Percentiles rank a stretch among this genome's conserved stretches.
phyloP scores from a whole-genome alignment of 2,888 invertebrate genomes.

The Cosmorhoe ocellata region DNA sequence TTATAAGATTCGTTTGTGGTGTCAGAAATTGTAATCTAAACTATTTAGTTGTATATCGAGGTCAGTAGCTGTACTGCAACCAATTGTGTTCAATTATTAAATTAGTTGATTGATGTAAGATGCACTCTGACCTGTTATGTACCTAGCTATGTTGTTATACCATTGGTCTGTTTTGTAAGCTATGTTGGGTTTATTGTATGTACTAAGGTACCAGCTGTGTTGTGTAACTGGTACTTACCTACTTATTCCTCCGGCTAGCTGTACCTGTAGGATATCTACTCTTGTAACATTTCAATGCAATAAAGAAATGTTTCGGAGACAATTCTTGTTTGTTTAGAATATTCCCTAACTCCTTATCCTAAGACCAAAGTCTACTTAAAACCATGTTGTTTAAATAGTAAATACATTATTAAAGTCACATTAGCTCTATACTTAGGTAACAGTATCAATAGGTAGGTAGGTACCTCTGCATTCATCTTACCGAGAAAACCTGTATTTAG shows the following conservation, averaged over 20 bases:
- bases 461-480: too few relatives aligned
- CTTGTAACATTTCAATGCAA: conserved; percentile 67
- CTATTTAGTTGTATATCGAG: conserved; percentile 12
- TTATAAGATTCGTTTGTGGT: too few relatives aligned
- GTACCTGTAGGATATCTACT: conserved; percentile 31
- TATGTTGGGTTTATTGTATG: conserved; percentile 7
- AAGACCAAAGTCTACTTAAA: conserved; percentile 1
- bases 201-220: conserved; percentile 37
- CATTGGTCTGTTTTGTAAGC: conserved; percentile 5
- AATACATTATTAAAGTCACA: neutral
- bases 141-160: conserved; percentile 2
- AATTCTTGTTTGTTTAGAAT: conserved; percentile 59
- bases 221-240: conserved; percentile 43
- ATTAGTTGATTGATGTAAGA: conserved; percentile 40
- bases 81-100: conserved; percentile 37
- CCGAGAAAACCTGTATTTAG: too few relatives aligned
- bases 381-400: neutral
- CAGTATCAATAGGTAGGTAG: neutral
- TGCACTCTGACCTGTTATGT: conserved; percentile 9
- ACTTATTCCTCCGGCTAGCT: conserved; percentile 14
- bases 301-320: conserved; percentile 73
- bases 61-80: conserved; percentile 6
- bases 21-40: conserved; percentile 24
- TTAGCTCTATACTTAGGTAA: neutral
- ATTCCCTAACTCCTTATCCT: conserved; percentile 41